Evolutionary conservation across 2,888 invertebrate species (phyloP), one percentile per base, ranked within the genome.

Genomic region (Tipula confusa): DNA sequence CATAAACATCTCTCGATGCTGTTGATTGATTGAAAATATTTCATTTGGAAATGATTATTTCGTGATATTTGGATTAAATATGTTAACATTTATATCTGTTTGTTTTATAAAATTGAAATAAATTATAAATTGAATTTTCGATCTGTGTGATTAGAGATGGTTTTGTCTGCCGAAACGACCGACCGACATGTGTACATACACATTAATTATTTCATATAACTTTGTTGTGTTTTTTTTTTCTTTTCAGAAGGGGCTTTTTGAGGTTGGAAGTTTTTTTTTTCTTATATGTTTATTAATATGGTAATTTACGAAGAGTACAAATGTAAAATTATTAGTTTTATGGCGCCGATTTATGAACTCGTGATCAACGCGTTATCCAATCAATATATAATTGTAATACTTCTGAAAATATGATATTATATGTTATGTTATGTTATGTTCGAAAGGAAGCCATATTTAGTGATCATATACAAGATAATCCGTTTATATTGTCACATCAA

Each of bases 21-120:
- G 64, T 64, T 64, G 64, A 64, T 64, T 64, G 64, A 64, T 64
- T 64, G 64, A 24, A 64, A 64, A 18, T 64, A 64, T 64, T 64
- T 24, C 64, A 24, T 24, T 24, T 64, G 64, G 64, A 64, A 64
- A 64, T 64, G 64, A 24, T 9, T 11, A 64, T 64, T 64, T 64
- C 64, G 64, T 64, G 64, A 64, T 64, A 64, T 64, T 64, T 64
- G 64, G 64, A 64, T 64, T 64, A 64, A 24, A 7, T 11, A 64
- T n/a, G 43, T 43, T 43, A 43, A 43, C 6, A 43, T 43, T 43
- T 18, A 6, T 15, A 33, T 43, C 7, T 43, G 43, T 64, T 64
- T 64, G 64, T 7, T 64, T 64, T 64, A 64, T 24, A 24, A 64
- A 64, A 64, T 24, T 64, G 64, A 64, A 64, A 64, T 64, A 64